phyloP scores from a whole-genome alignment of 2,888 invertebrate genomes.

The Carabus problematicus region DNA sequence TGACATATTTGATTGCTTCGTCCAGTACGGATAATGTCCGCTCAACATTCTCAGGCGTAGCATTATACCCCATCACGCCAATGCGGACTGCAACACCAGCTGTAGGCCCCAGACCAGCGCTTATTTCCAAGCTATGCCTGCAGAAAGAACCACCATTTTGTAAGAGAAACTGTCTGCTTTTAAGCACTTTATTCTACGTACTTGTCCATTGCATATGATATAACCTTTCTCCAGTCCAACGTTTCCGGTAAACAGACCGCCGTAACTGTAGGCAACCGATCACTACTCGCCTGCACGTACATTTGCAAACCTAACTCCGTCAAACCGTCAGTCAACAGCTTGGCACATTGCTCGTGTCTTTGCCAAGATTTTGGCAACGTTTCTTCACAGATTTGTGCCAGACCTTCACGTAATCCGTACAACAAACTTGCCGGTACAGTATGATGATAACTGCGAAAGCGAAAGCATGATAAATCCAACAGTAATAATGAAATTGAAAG shows the following conservation, averaged over 20 bases:
- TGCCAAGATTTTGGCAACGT: conserved; percentile 75
- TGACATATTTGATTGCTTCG: too few species aligned
- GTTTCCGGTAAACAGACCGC: conserved; percentile 70
- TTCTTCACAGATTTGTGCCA: conserved; percentile 75
- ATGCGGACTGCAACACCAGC: conserved; percentile 82
- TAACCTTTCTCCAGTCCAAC: conserved; percentile 69
- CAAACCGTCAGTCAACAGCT: conserved; percentile 73
- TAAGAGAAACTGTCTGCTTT: conserved; percentile 55
- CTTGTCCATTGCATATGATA: conserved; percentile 70
- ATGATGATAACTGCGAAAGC: conserved; percentile 77
- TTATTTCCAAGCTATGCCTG: conserved; percentile 75
- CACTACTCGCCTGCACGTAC: conserved; percentile 70
- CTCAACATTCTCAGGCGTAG: conserved; percentile 56
- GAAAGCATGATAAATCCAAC: background rate
- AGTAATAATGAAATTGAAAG: background rate
- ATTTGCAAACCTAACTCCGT: conserved; percentile 71
- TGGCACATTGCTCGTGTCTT: conserved; percentile 72
- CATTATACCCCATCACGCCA: conserved; percentile 85
- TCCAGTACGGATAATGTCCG: conserved; percentile 56
- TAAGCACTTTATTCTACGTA: conserved; percentile 48
- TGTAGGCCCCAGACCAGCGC: conserved; percentile 84
- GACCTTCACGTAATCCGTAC: conserved; percentile 81
- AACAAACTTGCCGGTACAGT: conserved; percentile 79
- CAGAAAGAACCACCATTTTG: conserved; percentile 47
- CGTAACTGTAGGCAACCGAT: conserved; percentile 75